A percentile compares a stretch with the other conserved stretches of the same genome.
Evolutionary conservation across 1,140 invertebrate genomes (phyloP).

Genomic region (Drosophila carrolli): DNA sequence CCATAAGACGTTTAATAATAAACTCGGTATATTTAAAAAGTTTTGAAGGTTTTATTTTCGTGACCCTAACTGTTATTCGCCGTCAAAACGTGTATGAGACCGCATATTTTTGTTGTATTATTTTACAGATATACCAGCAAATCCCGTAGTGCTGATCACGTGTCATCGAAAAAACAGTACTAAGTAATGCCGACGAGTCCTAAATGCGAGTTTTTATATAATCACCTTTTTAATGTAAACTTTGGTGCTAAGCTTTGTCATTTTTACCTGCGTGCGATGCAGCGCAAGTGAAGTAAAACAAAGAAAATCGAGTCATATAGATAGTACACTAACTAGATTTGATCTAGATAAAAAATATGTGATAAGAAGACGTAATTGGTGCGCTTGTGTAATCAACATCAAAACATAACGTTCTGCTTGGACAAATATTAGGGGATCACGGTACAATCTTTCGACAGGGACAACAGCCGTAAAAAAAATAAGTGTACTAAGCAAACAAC

Average conservation of each 20-base stretch:
- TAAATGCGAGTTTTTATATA: slow-evolving; percentile 2
- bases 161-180: slow-evolving; percentile 2
- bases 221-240: neutral
- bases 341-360: slow-evolving; percentile 33
- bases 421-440: slow-evolving; percentile 42
- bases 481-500: slow-evolving; percentile 3
- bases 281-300: slow-evolving; percentile 1
- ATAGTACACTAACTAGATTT: slow-evolving; percentile 8
- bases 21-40: no score
- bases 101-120: neutral
- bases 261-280: neutral
- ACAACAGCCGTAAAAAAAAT: slow-evolving; percentile 39
- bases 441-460: slow-evolving; percentile 23
- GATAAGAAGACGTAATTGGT: slow-evolving; percentile 43
- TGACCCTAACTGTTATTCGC: slow-evolving; percentile 7
- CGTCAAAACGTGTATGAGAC: slow-evolving; percentile 9
- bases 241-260: neutral
- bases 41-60: neutral
- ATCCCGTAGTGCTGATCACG: slow-evolving; percentile 12
- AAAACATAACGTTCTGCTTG: slow-evolving; percentile 36
- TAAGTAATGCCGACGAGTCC: neutral
- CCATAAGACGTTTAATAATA: neutral
- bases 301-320: slow-evolving; percentile 1
- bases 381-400: slow-evolving; percentile 49
- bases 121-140: neutral